phyloP scores from a whole-genome alignment of 2,797 vertebrate species.

The Lycodopsis pacificus region DNA sequence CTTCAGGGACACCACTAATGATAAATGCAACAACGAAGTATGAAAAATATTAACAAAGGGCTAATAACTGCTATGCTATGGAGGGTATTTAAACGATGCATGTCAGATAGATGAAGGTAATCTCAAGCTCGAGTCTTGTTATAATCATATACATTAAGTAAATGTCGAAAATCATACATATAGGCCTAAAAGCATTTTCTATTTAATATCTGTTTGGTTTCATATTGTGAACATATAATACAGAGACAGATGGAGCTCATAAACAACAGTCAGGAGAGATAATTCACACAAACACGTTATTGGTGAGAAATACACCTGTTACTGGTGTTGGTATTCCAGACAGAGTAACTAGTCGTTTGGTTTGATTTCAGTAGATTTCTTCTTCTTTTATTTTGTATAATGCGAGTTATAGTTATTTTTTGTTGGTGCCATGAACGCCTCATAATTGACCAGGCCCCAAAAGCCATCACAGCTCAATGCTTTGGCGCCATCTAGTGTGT shows the following conservation, averaged over 20 bases:
- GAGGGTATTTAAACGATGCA: neutral
- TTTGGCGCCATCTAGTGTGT: slow-evolving; percentile 68
- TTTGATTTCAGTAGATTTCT: neutral
- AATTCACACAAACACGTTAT: neutral
- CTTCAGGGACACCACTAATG: neutral
- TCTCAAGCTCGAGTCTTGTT: neutral
- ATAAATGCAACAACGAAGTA: slow-evolving; percentile 22
- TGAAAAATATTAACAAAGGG: neutral
- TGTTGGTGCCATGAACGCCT: neutral
- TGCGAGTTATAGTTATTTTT: neutral
- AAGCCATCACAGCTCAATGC: neutral
- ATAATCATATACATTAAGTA: neutral
- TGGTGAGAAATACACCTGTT: neutral
- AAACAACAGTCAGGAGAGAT: neutral
- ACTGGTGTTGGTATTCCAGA: neutral
- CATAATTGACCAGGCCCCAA: neutral
- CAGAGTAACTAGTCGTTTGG: accelerated
- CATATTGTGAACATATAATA: neutral
- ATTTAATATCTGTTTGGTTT: neutral
- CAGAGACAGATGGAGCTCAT: neutral
- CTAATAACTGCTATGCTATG: slow-evolving; percentile 11
- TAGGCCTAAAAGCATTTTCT: neutral
- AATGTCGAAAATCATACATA: neutral
- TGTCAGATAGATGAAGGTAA: neutral
- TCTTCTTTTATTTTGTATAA: neutral